Base-by-base conservation (phyloP, 2,113 vertebrate species). In the Jaculus jaculus region DNA sequence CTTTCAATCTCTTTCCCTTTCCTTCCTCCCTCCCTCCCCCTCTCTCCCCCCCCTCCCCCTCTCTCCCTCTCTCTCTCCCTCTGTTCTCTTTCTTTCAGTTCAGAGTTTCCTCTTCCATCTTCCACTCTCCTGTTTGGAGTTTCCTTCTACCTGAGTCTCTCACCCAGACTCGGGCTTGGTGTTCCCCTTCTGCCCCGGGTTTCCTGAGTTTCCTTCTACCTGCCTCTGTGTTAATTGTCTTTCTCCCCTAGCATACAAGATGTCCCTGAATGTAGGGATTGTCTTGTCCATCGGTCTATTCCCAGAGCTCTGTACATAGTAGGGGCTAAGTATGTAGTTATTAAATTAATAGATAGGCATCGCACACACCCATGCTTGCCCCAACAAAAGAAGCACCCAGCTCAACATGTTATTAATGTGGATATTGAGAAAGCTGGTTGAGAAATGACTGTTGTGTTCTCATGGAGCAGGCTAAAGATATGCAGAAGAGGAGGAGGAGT, bases 361-460 rank as follows among this genome's bases (percentile, higher is more conserved):
- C 68, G 66, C 72, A 23, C 37, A 17, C 30, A 24, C 12, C 1
- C 61, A 69, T 60, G 58, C 42, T 47, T 47, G 42, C 42, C 42
- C 42, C 42, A 47, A 47, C 42, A 47, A 87, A 72, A 92, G 66
- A 94, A 85, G 66, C 75, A 61, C 74, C 32, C 21, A 39, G 68
- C 16, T 21, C 80, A 34, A 90, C 87, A 93, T 17, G 5, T 90
- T 66, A 69, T 5, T 82, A 37, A 39, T 47, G 7, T 61, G 23
- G 10, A 69, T 85, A 28, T 26, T 16, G 8, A 84, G 34, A 77
- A 92, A 78, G 34, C 28, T 61, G 89, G 8, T n/a, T 72, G 65
- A 71, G 78, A 90, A 96, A 18, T 65, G 79, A 84, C 47, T 94
- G 58, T 72, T 90, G 51, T 34, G n/a, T 75, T 13, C 65, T 93